Evolutionary conservation across 2,113 vertebrate genomes (phyloP), one percentile per base, ranked within the genome.

Genomic region (Larimichthys polyactis): DNA sequence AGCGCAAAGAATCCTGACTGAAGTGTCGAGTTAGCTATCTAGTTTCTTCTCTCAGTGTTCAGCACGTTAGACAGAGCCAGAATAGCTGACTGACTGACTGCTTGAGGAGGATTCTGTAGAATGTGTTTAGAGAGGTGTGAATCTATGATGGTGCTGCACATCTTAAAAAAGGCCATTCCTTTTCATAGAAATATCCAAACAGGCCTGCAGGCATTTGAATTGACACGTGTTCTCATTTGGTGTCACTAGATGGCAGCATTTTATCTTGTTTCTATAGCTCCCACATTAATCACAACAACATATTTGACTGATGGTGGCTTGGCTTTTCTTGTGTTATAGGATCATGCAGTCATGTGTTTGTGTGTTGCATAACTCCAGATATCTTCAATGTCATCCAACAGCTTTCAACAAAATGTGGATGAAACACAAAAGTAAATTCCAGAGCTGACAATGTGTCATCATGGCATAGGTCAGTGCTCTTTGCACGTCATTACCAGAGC

Each of bases 201-300:
- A 52, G 40, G 24, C 24, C 43, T 63, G 15, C 19, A 58, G 29
- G 9, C 11, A 24, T 64, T 14, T 32, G 3, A 43, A 8, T 36
- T 36, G 36, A 40, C 6, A 9, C 2, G 43, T 16, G 5, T 43
- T 44, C 16, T 5, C 15, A 51, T 24, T n/a, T 46, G 22, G 0
- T 14, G 27, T 4, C 87, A 78, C 85, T 84, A 88, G 91, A 82
- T 85, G 87, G 83, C 75, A 75, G 63, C 64, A 59, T 83, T 88
- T 36, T 4, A 36, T 16, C 49, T 24, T 66, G 7, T 19, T 65
- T 79, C 19, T 22, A 36, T 27, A 40, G 16, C 7, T n/a, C 27
- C 8, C 1, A 49, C 14, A n/a, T 14, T 20, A n/a, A 48, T 6
- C 36, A 40, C 43, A 66, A 12, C 48, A 65, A 17, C 17, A 29